phyloP scores from a whole-genome alignment of 2,797 vertebrate genomes.

The Rousettus madagascariensis region DNA sequence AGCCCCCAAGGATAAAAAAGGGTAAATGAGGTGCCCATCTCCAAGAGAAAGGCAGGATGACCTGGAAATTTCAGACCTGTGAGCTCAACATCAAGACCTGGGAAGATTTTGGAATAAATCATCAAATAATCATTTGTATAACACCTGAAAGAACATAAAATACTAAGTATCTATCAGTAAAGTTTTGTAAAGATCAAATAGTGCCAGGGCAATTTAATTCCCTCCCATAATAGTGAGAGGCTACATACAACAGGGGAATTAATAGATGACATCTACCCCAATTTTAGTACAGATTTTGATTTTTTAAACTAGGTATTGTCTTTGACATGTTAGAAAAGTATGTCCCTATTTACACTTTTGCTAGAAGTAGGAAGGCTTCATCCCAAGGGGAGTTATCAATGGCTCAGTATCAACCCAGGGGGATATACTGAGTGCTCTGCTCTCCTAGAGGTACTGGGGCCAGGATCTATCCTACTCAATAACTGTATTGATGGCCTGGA shows the following conservation, averaged over 20 bases:
- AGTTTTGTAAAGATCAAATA: slow-evolving; percentile 79
- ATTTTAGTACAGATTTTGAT: slow-evolving; percentile 57
- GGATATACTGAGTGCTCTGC: background rate
- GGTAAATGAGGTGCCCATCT: slow-evolving; percentile 53
- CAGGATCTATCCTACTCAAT: slow-evolving; percentile 45
- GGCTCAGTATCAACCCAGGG: background rate
- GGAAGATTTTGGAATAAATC: slow-evolving; percentile 81
- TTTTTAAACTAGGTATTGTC: slow-evolving; percentile 26
- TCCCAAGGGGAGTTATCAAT: background rate
- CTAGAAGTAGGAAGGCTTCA: background rate
- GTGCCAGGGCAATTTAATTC: slow-evolving; percentile 74
- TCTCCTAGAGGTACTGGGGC: slow-evolving; percentile 14
- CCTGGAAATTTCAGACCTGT: slow-evolving; percentile 76
- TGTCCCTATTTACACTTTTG: background rate
- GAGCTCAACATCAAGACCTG: slow-evolving; percentile 72
- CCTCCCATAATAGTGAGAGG: slow-evolving; percentile 59
- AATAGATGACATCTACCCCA: slow-evolving; percentile 50
- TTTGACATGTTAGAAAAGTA: slow-evolving; percentile 7
- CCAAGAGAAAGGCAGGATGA: slow-evolving; percentile 58
- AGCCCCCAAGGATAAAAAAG: slow-evolving; percentile 31
- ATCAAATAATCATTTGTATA: slow-evolving; percentile 74
- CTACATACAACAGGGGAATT: slow-evolving; percentile 4
- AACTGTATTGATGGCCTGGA: slow-evolving; percentile 55
- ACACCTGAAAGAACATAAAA: slow-evolving; percentile 73
- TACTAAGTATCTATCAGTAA: slow-evolving; percentile 77